These are phyloP conservation scores for Priocnemis perturbator DNA, from an alignment of 2,888 invertebrate genomes.

Conservation along the genomic window DNA sequence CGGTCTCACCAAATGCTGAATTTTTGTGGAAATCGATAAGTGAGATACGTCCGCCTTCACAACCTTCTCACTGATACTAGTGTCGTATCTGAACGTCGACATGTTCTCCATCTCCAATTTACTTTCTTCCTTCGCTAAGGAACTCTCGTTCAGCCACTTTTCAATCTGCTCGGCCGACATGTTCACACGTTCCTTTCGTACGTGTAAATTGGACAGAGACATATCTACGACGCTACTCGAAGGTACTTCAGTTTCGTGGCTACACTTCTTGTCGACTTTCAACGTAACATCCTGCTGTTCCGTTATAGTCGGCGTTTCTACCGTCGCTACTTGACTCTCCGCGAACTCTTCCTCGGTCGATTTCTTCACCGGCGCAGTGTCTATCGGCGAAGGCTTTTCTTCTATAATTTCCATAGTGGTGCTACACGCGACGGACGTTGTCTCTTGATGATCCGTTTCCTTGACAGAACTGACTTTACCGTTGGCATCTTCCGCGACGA, in stretches of 20 bases:
- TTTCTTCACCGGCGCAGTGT: neutral
- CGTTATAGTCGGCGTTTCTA: neutral
- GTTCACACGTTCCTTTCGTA: constrained; percentile 80
- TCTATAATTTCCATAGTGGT: constrained; percentile 1
- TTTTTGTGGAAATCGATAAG: constrained; percentile 71
- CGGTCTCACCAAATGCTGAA: constrained; percentile 72
- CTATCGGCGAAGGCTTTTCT: constrained; percentile 17
- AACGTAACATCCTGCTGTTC: neutral
- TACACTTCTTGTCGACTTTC: constrained; percentile 47
- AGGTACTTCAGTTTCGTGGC: constrained; percentile 45
- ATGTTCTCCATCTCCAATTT: constrained; percentile 69
- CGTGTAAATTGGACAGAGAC: constrained; percentile 64
- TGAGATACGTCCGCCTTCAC: constrained; percentile 60
- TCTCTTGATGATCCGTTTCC: constrained; percentile 13
- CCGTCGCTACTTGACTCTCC: neutral
- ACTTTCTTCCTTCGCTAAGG: constrained; percentile 75
- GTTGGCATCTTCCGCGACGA: constrained; percentile 51
- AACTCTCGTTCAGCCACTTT: constrained; percentile 80
- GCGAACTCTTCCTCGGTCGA: too few species aligned
- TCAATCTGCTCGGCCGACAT: constrained; percentile 84
- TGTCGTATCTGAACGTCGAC: constrained; percentile 61
- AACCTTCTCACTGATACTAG: constrained; percentile 43
- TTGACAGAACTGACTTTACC: constrained; percentile 34
- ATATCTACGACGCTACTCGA: constrained; percentile 63
- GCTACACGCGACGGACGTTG: neutral